Conservation (phyloP, 1,140 invertebrate genomes). For the Hyles vespertilio region DNA sequence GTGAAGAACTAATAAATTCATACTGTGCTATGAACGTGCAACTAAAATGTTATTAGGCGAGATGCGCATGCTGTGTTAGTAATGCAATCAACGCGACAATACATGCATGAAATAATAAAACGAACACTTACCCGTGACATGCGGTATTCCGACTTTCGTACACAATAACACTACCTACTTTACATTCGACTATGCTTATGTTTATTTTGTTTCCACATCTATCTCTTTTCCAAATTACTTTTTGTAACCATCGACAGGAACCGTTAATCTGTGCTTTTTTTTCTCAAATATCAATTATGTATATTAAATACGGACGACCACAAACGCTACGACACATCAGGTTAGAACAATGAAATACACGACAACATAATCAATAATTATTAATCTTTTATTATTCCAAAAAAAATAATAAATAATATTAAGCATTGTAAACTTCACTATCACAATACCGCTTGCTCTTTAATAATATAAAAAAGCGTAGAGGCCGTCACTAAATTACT, state of each 20-base stretch:
- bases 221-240: no score
- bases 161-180: conserved; percentile 1
- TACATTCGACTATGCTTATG: no score
- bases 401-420: conserved; percentile 60
- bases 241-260: no score
- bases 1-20: no score
- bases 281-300: no score
- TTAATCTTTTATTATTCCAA: conserved; percentile 62
- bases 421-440: conserved; percentile 64
- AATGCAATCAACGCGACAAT: background rate
- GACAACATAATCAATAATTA: conserved; percentile 51
- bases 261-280: no score
- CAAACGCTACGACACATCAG: conserved; percentile 26
- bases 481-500: conserved; percentile 29
- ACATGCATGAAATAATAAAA: conserved; percentile 14
- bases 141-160: conserved; percentile 2
- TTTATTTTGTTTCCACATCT: no score
- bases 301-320: no score
- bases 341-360: conserved; percentile 67
- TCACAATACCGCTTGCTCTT: conserved; percentile 61
- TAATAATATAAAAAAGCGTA: conserved; percentile 38
- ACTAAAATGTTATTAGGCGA: no score
- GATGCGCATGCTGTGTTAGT: conserved; percentile 9
- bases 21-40: no score
- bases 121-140: conserved; percentile 17